A percentile compares a stretch with the other conserved stretches of the same genome.
Evolutionary conservation across 2,113 vertebrate genomes (phyloP).

Genomic region (Rhombomys opimus): DNA sequence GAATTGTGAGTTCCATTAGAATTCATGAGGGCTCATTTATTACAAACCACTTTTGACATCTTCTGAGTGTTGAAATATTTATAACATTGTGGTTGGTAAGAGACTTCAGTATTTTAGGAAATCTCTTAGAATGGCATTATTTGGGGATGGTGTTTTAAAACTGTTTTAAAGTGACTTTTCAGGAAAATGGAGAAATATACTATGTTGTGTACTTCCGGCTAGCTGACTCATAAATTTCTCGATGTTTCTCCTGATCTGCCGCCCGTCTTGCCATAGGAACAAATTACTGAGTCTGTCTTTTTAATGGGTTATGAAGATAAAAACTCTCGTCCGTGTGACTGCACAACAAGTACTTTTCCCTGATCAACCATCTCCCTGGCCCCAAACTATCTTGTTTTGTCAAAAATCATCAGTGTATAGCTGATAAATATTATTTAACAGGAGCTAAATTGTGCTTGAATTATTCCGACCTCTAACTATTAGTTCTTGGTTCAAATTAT

Average conservation of each 20-base stretch:
- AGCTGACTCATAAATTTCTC: background rate
- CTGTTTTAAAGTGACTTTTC: constrained; percentile 29
- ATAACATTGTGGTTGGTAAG: background rate
- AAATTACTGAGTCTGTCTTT: background rate
- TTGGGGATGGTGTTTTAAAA: constrained; percentile 62
- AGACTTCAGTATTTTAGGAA: constrained; percentile 46
- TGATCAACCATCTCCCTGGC: background rate
- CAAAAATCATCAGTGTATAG: background rate
- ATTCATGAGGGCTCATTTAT: constrained; percentile 69
- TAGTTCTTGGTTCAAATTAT: constrained; percentile 3
- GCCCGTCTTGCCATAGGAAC: background rate
- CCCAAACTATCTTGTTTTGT: background rate
- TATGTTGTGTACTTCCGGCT: background rate
- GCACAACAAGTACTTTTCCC: background rate
- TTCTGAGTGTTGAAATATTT: constrained; percentile 57
- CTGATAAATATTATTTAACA: constrained; percentile 41
- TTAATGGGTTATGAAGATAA: background rate
- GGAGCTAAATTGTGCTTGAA: background rate
- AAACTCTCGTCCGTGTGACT: background rate
- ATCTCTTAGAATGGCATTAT: constrained; percentile 57
- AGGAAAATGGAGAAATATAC: constrained; percentile 32
- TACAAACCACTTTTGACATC: constrained; percentile 25
- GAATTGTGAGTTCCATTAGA: constrained; percentile 64
- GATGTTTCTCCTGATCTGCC: background rate
- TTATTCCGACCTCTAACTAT: background rate